Base-by-base conservation (phyloP, 1,140 invertebrate species). In the Asbolus verrucosus region DNA sequence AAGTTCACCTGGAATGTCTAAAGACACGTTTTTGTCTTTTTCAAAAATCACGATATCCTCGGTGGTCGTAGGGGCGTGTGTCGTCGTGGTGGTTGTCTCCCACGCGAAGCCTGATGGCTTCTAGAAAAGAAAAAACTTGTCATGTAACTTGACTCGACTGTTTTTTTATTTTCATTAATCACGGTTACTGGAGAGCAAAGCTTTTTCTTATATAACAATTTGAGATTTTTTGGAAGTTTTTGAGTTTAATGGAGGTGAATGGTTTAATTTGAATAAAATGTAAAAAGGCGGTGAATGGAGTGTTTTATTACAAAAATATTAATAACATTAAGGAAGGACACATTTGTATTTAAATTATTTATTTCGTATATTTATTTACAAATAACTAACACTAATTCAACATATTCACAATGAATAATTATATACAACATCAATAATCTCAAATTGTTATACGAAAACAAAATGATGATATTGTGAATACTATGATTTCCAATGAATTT, bases 31-130 rank as follows among this genome's bases (percentile, higher is more conserved):
- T 74, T 84, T 87, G 77, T 83, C 86, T 72, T 89, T 85, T 76
- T 90, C 87, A 80, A 92, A 91, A 70, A 87, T 86, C 4, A 89
- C 87, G 50, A 89, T 88, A 70, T 89, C 87, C 78, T 89, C 88
- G 6, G 86, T 85, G 1, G 86, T 87, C 0, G 85, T 87, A 6
- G 81, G 69, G 62, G 67, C 67, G 46, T 66, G 74, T 24, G 75
- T 71, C 2, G 77, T 80, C 13, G 75, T 73, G 6, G 71, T 71
- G 0, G 70, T 73, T 27, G 65, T 66, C 31, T 77, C 73, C 76
- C 75, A 78, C 1, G 73, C 65, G 61, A 76, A 77, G 15, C 74
- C 69, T 16, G 70, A 63, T 15, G 33, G 50, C 63, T 39, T 65
- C 54, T 50, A 65, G 21, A 39, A 54, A 46, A 41, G 16, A 60